A percentile compares a stretch with the other conserved stretches of the same genome.
These are phyloP conservation scores for Neolamprologus hecqui DNA, from an alignment of 2,113 vertebrate genomes.

Conservation along the genomic window DNA sequence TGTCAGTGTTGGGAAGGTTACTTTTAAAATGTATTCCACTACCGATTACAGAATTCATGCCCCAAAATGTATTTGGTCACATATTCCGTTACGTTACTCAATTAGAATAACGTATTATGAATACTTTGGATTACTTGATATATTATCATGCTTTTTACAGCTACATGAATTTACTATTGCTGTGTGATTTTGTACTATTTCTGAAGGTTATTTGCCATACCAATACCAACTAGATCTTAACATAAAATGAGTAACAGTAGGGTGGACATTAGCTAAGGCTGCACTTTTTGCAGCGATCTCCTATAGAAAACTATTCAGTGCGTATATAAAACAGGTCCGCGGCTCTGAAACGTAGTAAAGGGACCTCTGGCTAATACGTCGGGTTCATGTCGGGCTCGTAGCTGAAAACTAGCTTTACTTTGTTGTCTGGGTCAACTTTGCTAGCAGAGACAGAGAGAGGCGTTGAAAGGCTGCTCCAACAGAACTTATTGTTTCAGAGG, in stretches of 20 bases:
- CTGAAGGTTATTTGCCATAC: neutral
- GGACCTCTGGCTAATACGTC: too few relatives aligned
- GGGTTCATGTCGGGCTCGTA: too few relatives aligned
- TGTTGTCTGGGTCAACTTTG: too few relatives aligned
- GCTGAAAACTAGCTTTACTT: too few relatives aligned
- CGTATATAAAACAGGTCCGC: too few relatives aligned
- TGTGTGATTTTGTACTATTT: neutral
- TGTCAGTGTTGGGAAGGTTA: neutral
- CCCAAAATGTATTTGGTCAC: neutral
- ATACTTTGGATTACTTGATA: neutral
- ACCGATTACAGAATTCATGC: neutral
- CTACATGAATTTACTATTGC: neutral
- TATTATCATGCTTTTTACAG: neutral
- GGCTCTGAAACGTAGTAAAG: too few relatives aligned
- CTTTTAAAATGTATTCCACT: neutral
- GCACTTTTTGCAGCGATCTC: neutral
- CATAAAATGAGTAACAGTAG: neutral
- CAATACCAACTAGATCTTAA: neutral
- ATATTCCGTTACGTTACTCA: neutral
- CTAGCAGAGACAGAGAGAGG: too few relatives aligned
- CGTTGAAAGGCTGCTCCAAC: too few relatives aligned
- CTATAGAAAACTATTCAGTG: neutral
- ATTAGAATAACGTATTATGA: neutral
- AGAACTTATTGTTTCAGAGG: accelerated
- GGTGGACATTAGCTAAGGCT: neutral